phyloP scores from a whole-genome alignment of 2,113 vertebrate genomes.

The Pituophis catenifer region DNA sequence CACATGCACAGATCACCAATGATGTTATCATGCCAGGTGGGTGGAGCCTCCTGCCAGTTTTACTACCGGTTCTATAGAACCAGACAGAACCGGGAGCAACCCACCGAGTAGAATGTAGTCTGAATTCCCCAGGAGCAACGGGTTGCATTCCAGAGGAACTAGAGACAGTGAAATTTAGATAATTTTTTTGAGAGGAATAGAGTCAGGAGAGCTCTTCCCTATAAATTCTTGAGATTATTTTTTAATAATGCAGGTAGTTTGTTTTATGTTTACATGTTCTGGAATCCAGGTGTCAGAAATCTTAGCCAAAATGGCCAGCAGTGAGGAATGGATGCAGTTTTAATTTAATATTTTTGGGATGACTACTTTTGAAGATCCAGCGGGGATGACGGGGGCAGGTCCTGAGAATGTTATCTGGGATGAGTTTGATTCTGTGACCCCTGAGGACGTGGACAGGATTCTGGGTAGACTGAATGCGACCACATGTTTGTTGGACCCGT shows the following conservation, averaged over 20 bases:
- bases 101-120: neutral
- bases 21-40: too few species aligned
- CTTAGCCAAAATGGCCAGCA: neutral
- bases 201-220: neutral
- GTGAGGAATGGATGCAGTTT: neutral
- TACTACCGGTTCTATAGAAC: too few species aligned
- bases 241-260: neutral
- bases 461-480: too few species aligned
- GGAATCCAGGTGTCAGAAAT: neutral
- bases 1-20: too few species aligned
- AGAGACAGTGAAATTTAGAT: neutral
- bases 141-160: neutral
- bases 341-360: neutral
- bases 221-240: neutral
- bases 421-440: too few species aligned
- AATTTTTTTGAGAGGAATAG: neutral
- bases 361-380: neutral
- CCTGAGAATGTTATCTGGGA: too few species aligned
- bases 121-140: neutral
- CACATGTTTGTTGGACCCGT: too few species aligned
- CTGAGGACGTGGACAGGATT: too few species aligned
- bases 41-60: too few species aligned
- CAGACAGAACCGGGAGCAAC: too few species aligned
- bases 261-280: neutral
- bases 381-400: too few species aligned